Evolutionary conservation across 92 coral and sea anemone species (phyloP).

Genomic region (Umimayanthus chanpuru): DNA sequence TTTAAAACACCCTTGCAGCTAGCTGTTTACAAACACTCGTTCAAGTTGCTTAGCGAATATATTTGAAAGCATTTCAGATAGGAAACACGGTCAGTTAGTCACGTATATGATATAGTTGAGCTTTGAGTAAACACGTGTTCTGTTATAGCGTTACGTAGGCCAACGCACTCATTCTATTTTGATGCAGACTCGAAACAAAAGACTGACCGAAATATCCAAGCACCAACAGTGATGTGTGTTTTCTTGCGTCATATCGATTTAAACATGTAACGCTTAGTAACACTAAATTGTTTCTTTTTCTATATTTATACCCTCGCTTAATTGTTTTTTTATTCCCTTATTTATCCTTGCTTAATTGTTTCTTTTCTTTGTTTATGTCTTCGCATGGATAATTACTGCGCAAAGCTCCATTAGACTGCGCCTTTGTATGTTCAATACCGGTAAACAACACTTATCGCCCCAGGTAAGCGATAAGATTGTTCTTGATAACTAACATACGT

Average conservation of each 20-base stretch:
- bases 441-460: slow-evolving; percentile 33
- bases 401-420: not conserved
- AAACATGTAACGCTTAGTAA: not conserved
- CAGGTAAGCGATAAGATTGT: not conserved
- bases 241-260: slow-evolving; percentile 20
- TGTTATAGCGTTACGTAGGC: slow-evolving; percentile 9
- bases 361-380: not conserved
- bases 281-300: slow-evolving; percentile 2
- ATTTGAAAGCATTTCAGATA: not conserved
- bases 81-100: not conserved
- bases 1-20: not conserved
- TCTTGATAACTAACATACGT: slow-evolving; percentile 7
- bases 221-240: not conserved
- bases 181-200: not conserved
- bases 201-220: not conserved
- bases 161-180: not conserved
- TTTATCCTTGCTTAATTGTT: not conserved
- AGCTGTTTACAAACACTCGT: not conserved
- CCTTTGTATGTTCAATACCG: not conserved
- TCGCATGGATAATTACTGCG: not conserved
- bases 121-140: slow-evolving; percentile 14
- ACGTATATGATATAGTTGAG: not conserved
- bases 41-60: not conserved
- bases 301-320: not conserved
- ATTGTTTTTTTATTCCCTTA: not conserved